Conservation (phyloP, 2,888 invertebrate genomes). For the Stenchaetothrips biformis region DNA sequence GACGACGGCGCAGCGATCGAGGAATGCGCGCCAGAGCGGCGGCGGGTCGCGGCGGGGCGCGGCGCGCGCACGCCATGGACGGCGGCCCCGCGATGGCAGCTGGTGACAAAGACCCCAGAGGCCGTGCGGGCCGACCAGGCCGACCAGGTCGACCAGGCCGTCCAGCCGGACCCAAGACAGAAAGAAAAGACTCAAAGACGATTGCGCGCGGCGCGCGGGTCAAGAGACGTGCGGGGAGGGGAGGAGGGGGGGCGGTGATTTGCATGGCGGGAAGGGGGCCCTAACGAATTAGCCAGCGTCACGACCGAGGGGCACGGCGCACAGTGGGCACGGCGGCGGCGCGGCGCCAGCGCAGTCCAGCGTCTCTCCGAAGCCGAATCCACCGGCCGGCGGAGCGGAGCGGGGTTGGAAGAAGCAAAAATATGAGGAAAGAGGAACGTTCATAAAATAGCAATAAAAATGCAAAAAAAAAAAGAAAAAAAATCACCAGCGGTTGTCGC, state of each 20-base stretch:
- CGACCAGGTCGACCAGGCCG: no score
- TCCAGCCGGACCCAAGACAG: background rate
- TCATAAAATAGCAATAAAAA: no score
- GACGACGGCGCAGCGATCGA: background rate
- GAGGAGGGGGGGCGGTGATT: background rate
- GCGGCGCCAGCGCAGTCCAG: background rate
- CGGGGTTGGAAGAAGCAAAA: background rate
- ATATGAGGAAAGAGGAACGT: background rate
- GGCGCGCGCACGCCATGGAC: background rate
- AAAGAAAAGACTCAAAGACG: background rate
- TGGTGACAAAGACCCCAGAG: conserved; percentile 29
- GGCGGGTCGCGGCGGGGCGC: background rate
- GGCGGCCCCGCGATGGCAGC: conserved; percentile 22
- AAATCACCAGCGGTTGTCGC: no score
- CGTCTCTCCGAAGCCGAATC: background rate
- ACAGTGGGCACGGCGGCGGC: background rate
- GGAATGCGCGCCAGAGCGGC: background rate
- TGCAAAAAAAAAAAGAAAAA: background rate
- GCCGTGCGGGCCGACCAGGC: background rate
- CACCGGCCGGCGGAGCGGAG: background rate
- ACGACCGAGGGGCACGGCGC: background rate
- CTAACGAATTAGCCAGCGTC: conserved; percentile 19
- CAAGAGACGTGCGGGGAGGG: background rate
- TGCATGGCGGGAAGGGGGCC: background rate
- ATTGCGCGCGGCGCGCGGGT: background rate